Conservation (phyloP, 2,797 vertebrate genomes). For the Dicrostonyx torquatus region DNA sequence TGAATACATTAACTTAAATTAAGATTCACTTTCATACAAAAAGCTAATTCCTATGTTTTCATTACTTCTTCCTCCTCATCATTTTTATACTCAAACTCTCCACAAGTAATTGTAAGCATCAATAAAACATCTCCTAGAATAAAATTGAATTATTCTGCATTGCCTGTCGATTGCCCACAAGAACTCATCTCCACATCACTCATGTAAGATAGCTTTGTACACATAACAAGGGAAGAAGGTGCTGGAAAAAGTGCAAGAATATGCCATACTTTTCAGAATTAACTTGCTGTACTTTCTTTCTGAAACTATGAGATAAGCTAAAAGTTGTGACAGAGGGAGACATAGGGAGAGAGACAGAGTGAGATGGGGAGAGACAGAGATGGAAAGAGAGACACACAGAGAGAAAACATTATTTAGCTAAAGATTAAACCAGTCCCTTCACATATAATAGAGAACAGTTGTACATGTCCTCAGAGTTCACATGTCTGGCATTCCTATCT, state of each 20-base stretch:
- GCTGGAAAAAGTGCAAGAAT: background rate
- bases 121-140: background rate
- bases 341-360: background rate
- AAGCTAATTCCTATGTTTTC: background rate
- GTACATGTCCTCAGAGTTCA: constrained; percentile 13
- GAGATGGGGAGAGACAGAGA: background rate
- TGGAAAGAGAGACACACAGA: background rate
- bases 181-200: background rate
- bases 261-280: background rate
- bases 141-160: background rate
- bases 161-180: background rate
- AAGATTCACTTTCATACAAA: constrained; percentile 43
- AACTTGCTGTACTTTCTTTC: background rate
- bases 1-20: constrained; percentile 77
- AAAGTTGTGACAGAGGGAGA: background rate
- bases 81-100: background rate
- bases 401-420: background rate
- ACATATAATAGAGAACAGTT: background rate
- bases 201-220: background rate
- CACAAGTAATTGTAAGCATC: constrained; percentile 29
- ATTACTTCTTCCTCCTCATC: background rate
- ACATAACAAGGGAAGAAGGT: background rate
- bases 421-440: background rate
- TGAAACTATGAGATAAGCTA: background rate
- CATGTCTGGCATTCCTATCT: background rate